Percentiles rank a stretch among this genome's conserved stretches.
Evolutionary conservation across 2,888 invertebrate genomes (phyloP).

Genomic region (Yponomeuta sedellus): DNA sequence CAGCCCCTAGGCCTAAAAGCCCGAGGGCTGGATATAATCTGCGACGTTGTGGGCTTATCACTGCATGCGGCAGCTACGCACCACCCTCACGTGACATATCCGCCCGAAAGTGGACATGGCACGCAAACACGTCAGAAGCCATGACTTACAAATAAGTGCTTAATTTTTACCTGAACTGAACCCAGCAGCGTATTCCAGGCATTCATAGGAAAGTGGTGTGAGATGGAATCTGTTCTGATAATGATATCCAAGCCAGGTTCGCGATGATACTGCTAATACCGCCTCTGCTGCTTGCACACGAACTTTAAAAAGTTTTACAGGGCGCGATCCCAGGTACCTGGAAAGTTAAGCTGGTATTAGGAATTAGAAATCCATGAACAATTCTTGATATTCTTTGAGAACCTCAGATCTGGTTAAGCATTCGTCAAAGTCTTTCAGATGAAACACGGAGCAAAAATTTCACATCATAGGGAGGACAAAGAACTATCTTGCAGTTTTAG

Average conservation of each 20-base stretch:
- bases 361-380: neutral
- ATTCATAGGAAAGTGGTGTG: conserved; percentile 97
- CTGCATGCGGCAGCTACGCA: conserved; percentile 72
- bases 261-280: conserved; percentile 97
- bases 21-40: conserved; percentile 75
- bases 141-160: neutral
- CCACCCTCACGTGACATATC: conserved; percentile 43
- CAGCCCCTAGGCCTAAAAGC: conserved; percentile 58
- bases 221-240: conserved; percentile 98
- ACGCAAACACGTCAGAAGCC: conserved; percentile 52
- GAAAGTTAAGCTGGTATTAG: conserved; percentile 19
- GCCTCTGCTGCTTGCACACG: conserved; percentile 97
- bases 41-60: conserved; percentile 78
- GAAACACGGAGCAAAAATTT: conserved; percentile 76
- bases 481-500: conserved; percentile 6
- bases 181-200: conserved; percentile 97
- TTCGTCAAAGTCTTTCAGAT: conserved; percentile 77
- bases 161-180: conserved; percentile 82
- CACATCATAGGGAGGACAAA: conserved; percentile 63
- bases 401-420: conserved; percentile 70
- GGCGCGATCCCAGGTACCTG: conserved; percentile 93
- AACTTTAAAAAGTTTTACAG: conserved; percentile 97
- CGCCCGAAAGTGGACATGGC: conserved; percentile 43
- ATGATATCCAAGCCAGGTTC: conserved; percentile 98
- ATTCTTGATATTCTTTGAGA: neutral